Conservation (phyloP, 2,113 vertebrate species). For the Gadus chalcogrammus region DNA sequence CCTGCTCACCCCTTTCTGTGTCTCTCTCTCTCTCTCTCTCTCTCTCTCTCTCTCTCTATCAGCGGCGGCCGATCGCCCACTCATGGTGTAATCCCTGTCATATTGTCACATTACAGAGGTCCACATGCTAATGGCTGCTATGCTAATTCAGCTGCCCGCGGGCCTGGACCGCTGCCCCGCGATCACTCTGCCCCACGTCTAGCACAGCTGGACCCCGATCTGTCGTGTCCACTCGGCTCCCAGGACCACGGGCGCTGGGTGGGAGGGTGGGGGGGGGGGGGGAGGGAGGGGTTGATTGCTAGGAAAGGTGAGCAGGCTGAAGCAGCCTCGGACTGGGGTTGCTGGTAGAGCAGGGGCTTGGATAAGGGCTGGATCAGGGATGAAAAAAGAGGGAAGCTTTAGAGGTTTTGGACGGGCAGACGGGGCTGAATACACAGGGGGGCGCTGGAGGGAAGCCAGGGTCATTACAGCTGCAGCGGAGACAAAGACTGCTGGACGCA, state of each 20-base stretch:
- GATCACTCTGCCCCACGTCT: constrained; percentile 36
- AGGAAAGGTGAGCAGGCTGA: too few relatives aligned
- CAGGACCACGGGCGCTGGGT: constrained; percentile 22
- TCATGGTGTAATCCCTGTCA: constrained; percentile 65
- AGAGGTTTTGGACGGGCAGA: neutral
- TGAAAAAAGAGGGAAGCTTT: too few relatives aligned
- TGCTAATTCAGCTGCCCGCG: constrained; percentile 68
- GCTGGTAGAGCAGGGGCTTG: constrained; percentile 6
- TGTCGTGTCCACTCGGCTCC: constrained; percentile 44
- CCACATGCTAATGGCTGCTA: constrained; percentile 67
- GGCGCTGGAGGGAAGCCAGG: neutral
- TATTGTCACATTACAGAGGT: constrained; percentile 71
- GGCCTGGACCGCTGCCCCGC: constrained; percentile 50
- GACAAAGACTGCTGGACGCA: neutral
- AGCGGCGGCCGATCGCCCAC: constrained; percentile 38
- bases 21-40: neutral
- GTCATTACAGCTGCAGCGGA: too few relatives aligned
- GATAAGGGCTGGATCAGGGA: neutral
- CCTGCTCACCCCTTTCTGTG: constrained; percentile 15
- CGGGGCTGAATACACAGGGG: neutral
- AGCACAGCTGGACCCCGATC: constrained; percentile 57
- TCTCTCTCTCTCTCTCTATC: constrained; percentile 14
- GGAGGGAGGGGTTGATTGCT: too few relatives aligned
- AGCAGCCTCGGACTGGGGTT: neutral
- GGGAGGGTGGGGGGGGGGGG: constrained; percentile 8